Evolutionary conservation across 2,888 invertebrate genomes (phyloP), one percentile per base, ranked within the genome.

Genomic region (Ptilodon capucinus): DNA sequence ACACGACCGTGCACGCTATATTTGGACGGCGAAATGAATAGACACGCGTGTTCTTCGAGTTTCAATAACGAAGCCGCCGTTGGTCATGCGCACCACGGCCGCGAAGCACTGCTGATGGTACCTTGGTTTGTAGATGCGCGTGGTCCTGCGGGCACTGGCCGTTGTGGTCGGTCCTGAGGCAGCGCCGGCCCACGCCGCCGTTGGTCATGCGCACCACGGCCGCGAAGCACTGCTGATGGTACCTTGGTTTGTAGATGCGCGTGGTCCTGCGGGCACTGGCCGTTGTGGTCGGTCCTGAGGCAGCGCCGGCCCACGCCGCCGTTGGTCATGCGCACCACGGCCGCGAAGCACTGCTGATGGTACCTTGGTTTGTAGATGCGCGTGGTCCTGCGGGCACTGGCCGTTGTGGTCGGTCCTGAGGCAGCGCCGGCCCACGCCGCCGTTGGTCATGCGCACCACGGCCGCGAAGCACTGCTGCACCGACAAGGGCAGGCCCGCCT

Each of bases 271-370:
- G 69, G 68, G 53, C 81, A 80, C 54, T 79, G 79, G 8, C 82
- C 86, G 65, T 84, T 83, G 50, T 72, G 75, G 32, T 81, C 83
- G 13, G 54, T 55, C 56, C 73, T 75, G 50, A 55, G 59, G 39
- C 76, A 71, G 48, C 79, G 73, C 40, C 78, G 73, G n/a, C n/a
- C n/a, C n/a, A n/a, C n/a, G 28, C 82, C 70, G 57, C 85, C 87
- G 75, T 85, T 86, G 67, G 76, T 61, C 41, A 73, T 79, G 8
- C 74, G 67, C 42, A 72, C 25, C 40, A 77, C 82, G 42, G 38
- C 40, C 11, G 47, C 21, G 39, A 6, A 14, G 39, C 39, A 35
- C 32, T 13, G 14, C 32, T 32, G 5, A n/a, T n/a, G n/a, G n/a
- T n/a, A 81, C 83, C 82, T 83, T 84, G 62, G 71, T 68, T 13